Evolutionary conservation across 2,888 invertebrate species (phyloP).

Genomic region (Mesopsocus fuscifrons): DNA sequence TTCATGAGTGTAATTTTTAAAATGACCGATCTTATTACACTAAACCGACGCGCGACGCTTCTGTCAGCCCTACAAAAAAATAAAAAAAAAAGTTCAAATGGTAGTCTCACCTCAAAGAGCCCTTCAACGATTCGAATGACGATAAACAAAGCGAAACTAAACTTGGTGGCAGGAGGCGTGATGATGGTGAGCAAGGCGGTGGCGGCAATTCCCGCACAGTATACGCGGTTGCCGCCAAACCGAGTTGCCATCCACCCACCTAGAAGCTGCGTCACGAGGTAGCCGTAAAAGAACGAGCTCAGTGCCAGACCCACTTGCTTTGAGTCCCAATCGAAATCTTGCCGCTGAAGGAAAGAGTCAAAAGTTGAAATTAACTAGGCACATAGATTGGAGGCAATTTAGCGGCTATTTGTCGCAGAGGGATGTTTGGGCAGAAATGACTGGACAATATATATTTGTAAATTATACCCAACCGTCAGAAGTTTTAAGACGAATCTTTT

Average conservation of each 20-base stretch:
- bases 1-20: no score
- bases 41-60: no score
- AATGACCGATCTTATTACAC: no score
- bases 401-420: no score
- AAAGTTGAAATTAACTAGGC: neutral
- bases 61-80: no score
- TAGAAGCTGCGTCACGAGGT: slow-evolving; percentile 27
- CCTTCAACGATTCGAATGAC: slow-evolving; percentile 26
- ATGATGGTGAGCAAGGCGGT: slow-evolving; percentile 27
- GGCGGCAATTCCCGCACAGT: slow-evolving; percentile 23
- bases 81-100: no score
- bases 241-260: slow-evolving; percentile 28
- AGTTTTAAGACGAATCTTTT: no score
- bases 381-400: no score
- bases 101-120: slow-evolving; percentile 31
- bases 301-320: slow-evolving; percentile 25
- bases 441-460: no score
- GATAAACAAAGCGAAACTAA: slow-evolving; percentile 22
- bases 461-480: no score
- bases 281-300: slow-evolving; percentile 29
- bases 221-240: slow-evolving; percentile 30
- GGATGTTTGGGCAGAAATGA: no score
- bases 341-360: slow-evolving; percentile 15
- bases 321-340: slow-evolving; percentile 24
- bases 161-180: slow-evolving; percentile 25